Evolutionary conservation across 2,797 vertebrate species (phyloP).

Genomic region (Hypotaenidia philippensis): DNA sequence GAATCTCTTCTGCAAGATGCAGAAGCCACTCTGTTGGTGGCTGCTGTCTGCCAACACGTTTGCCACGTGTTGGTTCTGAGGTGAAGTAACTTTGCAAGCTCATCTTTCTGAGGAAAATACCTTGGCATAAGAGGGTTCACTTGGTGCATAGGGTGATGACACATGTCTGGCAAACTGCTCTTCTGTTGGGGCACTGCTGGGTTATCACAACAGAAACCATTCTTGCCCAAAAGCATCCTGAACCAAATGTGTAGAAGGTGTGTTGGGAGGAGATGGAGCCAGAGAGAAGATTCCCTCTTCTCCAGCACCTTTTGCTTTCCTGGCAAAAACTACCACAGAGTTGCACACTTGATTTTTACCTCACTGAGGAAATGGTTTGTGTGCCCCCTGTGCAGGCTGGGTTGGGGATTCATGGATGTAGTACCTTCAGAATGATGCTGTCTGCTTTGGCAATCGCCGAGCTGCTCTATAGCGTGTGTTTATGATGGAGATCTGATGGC

Average conservation of each 20-base stretch:
- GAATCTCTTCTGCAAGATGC: fast-evolving
- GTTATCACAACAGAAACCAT: not conserved
- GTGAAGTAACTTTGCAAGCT: not conserved
- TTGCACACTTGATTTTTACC: fast-evolving
- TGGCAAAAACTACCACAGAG: fast-evolving
- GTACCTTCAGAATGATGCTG: fast-evolving
- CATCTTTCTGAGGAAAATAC: not conserved
- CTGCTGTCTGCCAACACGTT: not conserved
- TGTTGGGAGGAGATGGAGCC: not conserved
- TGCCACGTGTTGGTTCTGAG: not conserved
- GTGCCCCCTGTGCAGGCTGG: fast-evolving
- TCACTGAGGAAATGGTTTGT: fast-evolving
- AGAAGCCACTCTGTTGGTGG: fast-evolving
- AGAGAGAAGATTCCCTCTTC: not conserved
- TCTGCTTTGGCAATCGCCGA: not conserved
- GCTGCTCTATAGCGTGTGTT: fast-evolving
- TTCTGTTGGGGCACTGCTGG: not conserved
- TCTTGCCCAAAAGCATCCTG: fast-evolving
- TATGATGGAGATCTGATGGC: not conserved
- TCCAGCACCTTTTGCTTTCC: fast-evolving
- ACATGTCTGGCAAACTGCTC: fast-evolving
- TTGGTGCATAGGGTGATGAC: fast-evolving
- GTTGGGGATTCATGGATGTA: fast-evolving
- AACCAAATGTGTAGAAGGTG: fast-evolving
- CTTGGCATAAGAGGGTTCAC: fast-evolving